Conservation (phyloP, 1,140 invertebrate species). For the Drosophila rhopaloa region DNA sequence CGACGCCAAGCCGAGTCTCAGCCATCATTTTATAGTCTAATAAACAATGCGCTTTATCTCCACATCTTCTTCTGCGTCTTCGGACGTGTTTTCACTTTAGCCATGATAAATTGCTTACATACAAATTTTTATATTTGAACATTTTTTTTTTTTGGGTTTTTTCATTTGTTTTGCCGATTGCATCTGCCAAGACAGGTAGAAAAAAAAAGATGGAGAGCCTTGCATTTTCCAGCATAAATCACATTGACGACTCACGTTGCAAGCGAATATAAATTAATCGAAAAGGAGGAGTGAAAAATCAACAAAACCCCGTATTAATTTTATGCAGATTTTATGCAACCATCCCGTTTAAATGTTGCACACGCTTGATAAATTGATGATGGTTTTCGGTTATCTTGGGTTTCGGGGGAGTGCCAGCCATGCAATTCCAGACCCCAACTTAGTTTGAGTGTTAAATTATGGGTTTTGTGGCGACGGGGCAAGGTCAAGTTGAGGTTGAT, state of each 20-base stretch:
- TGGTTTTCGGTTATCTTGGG: slow-evolving; percentile 48
- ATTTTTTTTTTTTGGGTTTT: slow-evolving; percentile 38
- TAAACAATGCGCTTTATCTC: slow-evolving; percentile 67
- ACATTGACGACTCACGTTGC: slow-evolving; percentile 67
- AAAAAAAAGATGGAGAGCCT: slow-evolving; percentile 27
- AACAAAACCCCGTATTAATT: slow-evolving; percentile 58
- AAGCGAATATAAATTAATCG: slow-evolving; percentile 66
- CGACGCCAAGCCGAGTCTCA: slow-evolving; percentile 29
- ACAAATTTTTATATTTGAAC: slow-evolving; percentile 47
- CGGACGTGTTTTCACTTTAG: slow-evolving; percentile 71
- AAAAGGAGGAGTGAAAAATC: slow-evolving; percentile 57
- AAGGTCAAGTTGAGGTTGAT: slow-evolving; percentile 77
- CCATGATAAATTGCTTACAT: slow-evolving; percentile 74
- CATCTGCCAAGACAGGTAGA: slow-evolving; percentile 53
- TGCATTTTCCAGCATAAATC: slow-evolving; percentile 77
- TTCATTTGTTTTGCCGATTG: slow-evolving; percentile 53
- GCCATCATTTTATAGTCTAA: slow-evolving; percentile 71
- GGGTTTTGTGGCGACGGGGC: slow-evolving; percentile 45
- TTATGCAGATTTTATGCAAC: slow-evolving; percentile 78
- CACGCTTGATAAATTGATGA: slow-evolving; percentile 68
- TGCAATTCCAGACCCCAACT: slow-evolving; percentile 13
- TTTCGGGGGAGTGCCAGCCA: slow-evolving; percentile 40
- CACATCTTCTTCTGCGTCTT: slow-evolving; percentile 18
- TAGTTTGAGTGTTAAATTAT: slow-evolving; percentile 61
- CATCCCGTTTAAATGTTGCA: slow-evolving; percentile 69